Percentiles rank a stretch among this genome's conserved stretches.
Evolutionary conservation across 2,797 vertebrate genomes (phyloP).

Genomic region (Xenops minutus): DNA sequence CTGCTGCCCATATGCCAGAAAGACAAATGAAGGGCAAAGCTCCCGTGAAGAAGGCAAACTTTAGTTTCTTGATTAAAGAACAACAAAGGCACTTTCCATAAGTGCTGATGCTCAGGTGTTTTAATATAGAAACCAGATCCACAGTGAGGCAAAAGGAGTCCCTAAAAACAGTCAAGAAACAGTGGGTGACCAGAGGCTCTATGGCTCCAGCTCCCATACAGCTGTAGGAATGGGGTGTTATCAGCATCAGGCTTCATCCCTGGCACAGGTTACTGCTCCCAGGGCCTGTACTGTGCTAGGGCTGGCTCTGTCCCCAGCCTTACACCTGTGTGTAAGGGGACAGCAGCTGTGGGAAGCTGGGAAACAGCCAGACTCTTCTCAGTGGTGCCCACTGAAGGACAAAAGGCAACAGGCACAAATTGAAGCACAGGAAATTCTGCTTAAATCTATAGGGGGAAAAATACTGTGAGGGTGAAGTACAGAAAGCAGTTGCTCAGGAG

Average conservation of each 20-base stretch:
- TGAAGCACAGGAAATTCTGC: background rate
- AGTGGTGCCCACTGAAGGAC: background rate
- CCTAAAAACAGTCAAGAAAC: background rate
- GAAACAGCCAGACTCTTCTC: background rate
- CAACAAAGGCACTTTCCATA: background rate
- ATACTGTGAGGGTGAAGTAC: background rate
- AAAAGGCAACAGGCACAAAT: background rate
- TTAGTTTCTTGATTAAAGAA: background rate
- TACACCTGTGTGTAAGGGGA: background rate
- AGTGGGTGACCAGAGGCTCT: background rate
- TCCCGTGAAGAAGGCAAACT: background rate
- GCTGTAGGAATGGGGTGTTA: background rate
- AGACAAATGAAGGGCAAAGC: conserved; percentile 65
- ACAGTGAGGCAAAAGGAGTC: background rate
- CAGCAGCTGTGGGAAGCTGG: background rate
- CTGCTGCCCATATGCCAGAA: conserved; percentile 66
- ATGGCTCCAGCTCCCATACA: background rate
- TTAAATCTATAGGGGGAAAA: background rate
- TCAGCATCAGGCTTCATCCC: background rate
- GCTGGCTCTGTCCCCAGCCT: background rate
- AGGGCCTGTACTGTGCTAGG: background rate
- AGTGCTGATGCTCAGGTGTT: background rate
- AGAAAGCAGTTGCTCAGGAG: background rate
- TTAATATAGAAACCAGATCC: accelerated
- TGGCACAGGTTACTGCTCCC: background rate